A percentile compares a stretch with the other conserved stretches of the same genome.
Evolutionary conservation across 2,113 vertebrate genomes (phyloP).

Genomic region (Panthera tigris): DNA sequence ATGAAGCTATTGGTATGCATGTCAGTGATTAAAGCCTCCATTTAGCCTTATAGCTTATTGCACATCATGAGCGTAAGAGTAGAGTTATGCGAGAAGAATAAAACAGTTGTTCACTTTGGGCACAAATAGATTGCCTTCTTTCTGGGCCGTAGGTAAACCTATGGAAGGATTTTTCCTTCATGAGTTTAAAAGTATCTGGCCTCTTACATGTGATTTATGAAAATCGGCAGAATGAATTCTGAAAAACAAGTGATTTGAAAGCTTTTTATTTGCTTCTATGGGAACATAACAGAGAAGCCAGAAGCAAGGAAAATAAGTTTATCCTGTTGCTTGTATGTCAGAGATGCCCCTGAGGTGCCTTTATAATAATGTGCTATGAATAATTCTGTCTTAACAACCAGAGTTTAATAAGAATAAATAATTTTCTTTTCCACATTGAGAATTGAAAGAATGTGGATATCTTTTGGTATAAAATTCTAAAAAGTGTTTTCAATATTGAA

Average conservation of each 20-base stretch:
- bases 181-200: not conserved
- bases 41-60: not conserved
- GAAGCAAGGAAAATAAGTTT: slow-evolving; percentile 26
- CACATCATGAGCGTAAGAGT: not conserved
- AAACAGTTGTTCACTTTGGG: not conserved
- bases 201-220: slow-evolving; percentile 41
- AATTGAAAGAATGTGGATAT: not conserved
- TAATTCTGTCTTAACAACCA: slow-evolving; percentile 49
- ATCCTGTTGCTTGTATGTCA: not conserved
- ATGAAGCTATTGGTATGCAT: not conserved
- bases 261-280: slow-evolving; percentile 58
- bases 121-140: slow-evolving; percentile 10
- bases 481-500: not conserved
- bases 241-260: slow-evolving; percentile 51
- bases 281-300: slow-evolving; percentile 44
- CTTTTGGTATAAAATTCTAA: not conserved
- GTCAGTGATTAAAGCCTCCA: not conserved
- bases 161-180: not conserved
- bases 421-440: not conserved
- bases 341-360: not conserved
- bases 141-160: not conserved
- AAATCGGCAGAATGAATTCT: slow-evolving; percentile 46
- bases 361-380: slow-evolving; percentile 33
- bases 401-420: slow-evolving; percentile 32
- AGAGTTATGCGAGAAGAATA: not conserved